phyloP scores from a whole-genome alignment of 2,888 invertebrate genomes.

The Vanessa cardui region DNA sequence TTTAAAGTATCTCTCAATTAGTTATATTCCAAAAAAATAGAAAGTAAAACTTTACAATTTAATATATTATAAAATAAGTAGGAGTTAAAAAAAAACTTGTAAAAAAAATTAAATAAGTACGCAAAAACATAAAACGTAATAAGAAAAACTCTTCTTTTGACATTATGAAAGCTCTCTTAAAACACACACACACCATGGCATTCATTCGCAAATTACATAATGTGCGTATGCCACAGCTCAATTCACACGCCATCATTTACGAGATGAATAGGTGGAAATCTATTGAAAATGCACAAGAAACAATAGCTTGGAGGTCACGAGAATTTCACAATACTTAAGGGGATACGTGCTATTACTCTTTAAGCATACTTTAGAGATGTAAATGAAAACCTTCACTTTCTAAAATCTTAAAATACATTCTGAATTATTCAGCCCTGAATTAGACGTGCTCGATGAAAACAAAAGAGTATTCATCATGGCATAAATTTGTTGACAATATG shows the following conservation, averaged over 20 bases:
- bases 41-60: no score
- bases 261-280: slow-evolving; percentile 17
- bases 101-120: no score
- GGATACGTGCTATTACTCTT: slow-evolving; percentile 49
- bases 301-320: slow-evolving; percentile 47
- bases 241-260: slow-evolving; percentile 22
- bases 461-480: slow-evolving; percentile 25
- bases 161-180: neutral
- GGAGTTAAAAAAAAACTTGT: no score
- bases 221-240: slow-evolving; percentile 11
- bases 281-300: slow-evolving; percentile 17
- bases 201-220: slow-evolving; percentile 7
- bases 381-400: slow-evolving; percentile 78
- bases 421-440: slow-evolving; percentile 56
- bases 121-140: neutral
- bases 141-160: neutral
- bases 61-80: no score
- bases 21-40: no score
- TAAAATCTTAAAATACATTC: slow-evolving; percentile 70
- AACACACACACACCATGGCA: neutral
- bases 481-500: slow-evolving; percentile 13
- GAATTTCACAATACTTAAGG: slow-evolving; percentile 55
- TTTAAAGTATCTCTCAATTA: no score
- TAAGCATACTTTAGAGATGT: slow-evolving; percentile 62
- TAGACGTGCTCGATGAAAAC: slow-evolving; percentile 48